These are phyloP conservation scores for Nanorana parkeri DNA, from an alignment of 2,113 vertebrate species.

Conservation along the genomic window DNA sequence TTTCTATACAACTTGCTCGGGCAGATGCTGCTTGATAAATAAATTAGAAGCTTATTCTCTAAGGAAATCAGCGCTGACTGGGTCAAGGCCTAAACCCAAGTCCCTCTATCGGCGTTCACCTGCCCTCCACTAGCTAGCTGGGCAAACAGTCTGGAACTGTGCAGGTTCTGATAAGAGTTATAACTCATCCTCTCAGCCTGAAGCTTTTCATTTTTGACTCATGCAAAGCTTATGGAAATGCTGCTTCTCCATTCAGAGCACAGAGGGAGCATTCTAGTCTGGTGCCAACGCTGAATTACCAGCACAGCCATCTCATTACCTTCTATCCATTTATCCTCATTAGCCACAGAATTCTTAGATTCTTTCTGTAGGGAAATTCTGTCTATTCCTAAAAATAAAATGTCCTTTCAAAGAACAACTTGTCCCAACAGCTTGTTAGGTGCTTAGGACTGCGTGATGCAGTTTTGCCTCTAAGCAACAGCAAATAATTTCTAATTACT, in stretches of 20 bases:
- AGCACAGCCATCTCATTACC: background rate
- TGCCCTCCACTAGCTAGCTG: background rate
- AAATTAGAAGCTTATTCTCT: no score
- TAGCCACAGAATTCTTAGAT: background rate
- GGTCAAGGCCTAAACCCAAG: background rate
- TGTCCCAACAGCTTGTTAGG: constrained; percentile 14
- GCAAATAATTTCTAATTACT: background rate
- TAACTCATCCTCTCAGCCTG: background rate
- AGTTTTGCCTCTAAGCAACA: background rate
- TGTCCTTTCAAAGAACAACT: background rate
- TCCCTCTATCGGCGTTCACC: background rate
- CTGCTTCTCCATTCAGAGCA: background rate
- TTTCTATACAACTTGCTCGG: no score
- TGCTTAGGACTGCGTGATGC: background rate
- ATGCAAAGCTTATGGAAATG: constrained; percentile 14
- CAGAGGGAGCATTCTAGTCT: no score
- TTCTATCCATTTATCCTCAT: background rate
- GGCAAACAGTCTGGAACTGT: background rate
- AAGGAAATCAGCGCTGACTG: background rate
- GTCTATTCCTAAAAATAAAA: background rate
- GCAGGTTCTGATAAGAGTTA: no score
- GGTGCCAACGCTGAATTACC: background rate
- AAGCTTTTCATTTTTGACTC: background rate
- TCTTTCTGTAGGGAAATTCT: background rate
- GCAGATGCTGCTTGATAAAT: no score